Evolutionary conservation across 2,797 vertebrate genomes (phyloP), one percentile per base, ranked within the genome.

Genomic region (Danionella dracula): DNA sequence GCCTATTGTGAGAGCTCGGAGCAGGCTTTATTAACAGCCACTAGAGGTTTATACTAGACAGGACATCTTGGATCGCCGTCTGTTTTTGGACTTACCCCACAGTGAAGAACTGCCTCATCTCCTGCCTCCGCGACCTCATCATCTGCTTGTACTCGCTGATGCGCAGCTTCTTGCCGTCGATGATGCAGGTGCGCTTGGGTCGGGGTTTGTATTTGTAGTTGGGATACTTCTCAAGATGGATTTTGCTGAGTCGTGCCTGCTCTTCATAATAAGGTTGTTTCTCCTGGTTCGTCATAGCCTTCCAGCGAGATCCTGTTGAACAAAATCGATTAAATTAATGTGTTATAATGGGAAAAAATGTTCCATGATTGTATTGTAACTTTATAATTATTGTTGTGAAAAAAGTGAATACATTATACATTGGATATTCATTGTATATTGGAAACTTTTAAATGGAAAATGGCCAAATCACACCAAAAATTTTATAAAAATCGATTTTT

Each of bases 201-300:
- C 97, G 90, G 6, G 97, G 97, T 84, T 99, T 99, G 88, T 99
- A 99, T 86, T 99, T 99, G 88, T 99, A 99, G 90, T 99, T 98
- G 20, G 97, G 97, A 72, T 99, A 99, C 85, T 99, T 99, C 87
- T 99, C 97, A 89, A 99, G 86, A 82, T 99, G 97, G 68, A 96
- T 96, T 84, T 99, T 99, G 83, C 96, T 98, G 81, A 99, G 90
- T 23, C 96, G 94, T 42, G 97, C 97, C 89, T 99, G 97, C 79
- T 99, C 96, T 82, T 99, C 97, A 0, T 99, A 99, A 73, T 92
- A 99, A 37, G 96, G 96, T 87, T 99, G 96, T 81, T 99, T 99
- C 85, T 99, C 96, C 84, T 99, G 96, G 82, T 98, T 99, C 41
- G 94, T 93, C 96, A 99, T 99, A 34, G 94, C 81, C 88, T 99